Percentiles rank a stretch among this genome's conserved stretches.
These are phyloP conservation scores for Huso huso DNA, from an alignment of 2,797 vertebrate species.

Conservation along the genomic window DNA sequence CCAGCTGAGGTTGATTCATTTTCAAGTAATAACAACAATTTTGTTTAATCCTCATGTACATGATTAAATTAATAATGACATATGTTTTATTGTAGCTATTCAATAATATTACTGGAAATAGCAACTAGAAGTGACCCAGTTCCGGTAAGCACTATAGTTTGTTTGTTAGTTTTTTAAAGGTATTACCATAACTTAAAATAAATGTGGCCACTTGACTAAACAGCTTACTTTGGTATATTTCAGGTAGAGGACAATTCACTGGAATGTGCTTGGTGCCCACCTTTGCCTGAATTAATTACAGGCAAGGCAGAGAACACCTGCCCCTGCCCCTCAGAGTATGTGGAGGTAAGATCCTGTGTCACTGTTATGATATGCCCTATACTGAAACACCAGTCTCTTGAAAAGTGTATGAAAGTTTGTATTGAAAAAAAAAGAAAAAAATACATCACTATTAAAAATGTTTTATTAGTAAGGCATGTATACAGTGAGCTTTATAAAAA, in stretches of 20 bases:
- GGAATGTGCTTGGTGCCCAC: conserved; percentile 59
- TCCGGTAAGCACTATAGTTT: conserved; percentile 49
- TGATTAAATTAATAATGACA: background rate
- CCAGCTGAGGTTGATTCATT: background rate
- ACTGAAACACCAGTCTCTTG: no score
- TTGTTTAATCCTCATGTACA: background rate
- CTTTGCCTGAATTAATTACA: conserved; percentile 68
- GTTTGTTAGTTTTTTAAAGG: no score
- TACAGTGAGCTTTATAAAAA: no score
- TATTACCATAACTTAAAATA: no score
- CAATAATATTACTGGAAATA: conserved; percentile 76
- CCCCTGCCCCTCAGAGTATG: conserved; percentile 65
- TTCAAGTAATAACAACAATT: background rate
- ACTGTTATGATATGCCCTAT: background rate
- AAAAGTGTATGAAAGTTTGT: no score
- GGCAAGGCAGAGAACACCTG: conserved; percentile 65
- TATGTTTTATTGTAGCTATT: conserved; percentile 56
- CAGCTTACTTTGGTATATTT: background rate
- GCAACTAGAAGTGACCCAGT: conserved; percentile 64
- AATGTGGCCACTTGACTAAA: no score
- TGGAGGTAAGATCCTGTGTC: conserved; percentile 48
- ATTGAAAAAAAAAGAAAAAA: no score
- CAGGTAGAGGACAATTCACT: conserved; percentile 56
- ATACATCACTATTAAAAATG: no score
- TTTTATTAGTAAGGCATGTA: no score